phyloP scores from a whole-genome alignment of 1,140 invertebrate genomes.

The Eueides isabella region DNA sequence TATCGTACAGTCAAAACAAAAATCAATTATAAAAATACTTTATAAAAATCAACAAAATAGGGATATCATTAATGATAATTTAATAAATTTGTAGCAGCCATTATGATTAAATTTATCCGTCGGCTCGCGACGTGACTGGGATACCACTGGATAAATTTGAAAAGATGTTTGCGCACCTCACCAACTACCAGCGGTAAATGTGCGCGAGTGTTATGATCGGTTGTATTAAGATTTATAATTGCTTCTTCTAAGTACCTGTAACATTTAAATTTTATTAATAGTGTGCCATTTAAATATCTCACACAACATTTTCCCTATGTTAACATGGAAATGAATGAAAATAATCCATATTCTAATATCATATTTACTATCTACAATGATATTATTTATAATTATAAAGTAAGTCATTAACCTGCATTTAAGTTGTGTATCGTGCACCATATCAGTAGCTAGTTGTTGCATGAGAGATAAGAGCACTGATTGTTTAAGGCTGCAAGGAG shows the following conservation, averaged over 20 bases:
- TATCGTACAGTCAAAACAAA: background rate
- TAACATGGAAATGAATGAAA: no score
- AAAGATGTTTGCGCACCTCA: constrained; percentile 88
- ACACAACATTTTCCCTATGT: no score
- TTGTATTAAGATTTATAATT: constrained; percentile 89
- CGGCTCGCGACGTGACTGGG: constrained; percentile 87
- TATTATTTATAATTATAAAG: background rate
- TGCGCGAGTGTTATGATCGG: constrained; percentile 88
- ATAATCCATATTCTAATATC: no score
- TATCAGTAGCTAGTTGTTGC: constrained; percentile 94
- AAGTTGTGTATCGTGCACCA: constrained; percentile 91
- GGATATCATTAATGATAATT: constrained; percentile 21
- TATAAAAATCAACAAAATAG: constrained; percentile 23
- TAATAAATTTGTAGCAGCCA: constrained; percentile 87
- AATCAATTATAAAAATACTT: constrained; percentile 3
- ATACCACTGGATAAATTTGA: constrained; percentile 86
- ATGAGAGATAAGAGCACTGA: constrained; percentile 93
- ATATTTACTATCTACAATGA: background rate
- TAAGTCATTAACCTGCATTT: constrained; percentile 89
- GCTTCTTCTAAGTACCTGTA: constrained; percentile 93
- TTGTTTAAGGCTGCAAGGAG: constrained; percentile 87
- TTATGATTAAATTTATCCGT: constrained; percentile 89
- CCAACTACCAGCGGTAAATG: constrained; percentile 90
- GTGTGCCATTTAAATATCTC: background rate
- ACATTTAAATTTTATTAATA: background rate